phyloP scores from a whole-genome alignment of 2,113 vertebrate genomes.

The Conger conger region DNA sequence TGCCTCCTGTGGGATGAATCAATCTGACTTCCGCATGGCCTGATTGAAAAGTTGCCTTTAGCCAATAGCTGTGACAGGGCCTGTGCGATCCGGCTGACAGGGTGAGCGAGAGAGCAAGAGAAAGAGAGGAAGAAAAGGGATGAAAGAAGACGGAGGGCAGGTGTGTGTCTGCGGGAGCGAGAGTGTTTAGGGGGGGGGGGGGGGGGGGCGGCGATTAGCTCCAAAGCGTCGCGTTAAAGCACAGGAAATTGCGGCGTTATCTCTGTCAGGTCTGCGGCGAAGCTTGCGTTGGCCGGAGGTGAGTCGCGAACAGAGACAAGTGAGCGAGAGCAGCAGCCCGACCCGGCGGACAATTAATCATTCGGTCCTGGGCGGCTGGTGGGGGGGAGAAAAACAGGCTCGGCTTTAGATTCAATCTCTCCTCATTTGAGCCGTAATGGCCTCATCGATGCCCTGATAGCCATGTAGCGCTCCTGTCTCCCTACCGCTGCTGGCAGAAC shows the following conservation, averaged over 20 bases:
- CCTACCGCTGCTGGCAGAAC: not conserved
- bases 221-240: conserved; percentile 37
- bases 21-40: conserved; percentile 55
- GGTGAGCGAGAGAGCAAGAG: not conserved
- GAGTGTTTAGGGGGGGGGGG: not conserved
- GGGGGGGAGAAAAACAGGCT: not conserved
- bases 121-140: not conserved
- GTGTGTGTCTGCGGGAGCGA: not conserved
- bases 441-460: conserved; percentile 49
- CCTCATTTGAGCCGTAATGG: conserved; percentile 57
- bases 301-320: conserved; percentile 5
- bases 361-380: conserved; percentile 50
- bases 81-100: conserved; percentile 27
- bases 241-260: conserved; percentile 53
- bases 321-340: conserved; percentile 41
- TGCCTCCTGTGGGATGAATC: conserved; percentile 50
- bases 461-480: conserved; percentile 28
- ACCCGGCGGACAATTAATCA: conserved; percentile 61
- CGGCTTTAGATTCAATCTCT: conserved; percentile 54
- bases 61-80: conserved; percentile 34
- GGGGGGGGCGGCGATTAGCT: conserved; percentile 34
- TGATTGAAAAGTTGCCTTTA: conserved; percentile 51
- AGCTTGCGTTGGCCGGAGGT: not conserved
- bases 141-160: conserved; percentile 5
- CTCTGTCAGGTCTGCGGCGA: conserved; percentile 29